Evolutionary conservation across 30 jellyfish, hydroid and myxozoan species (phyloP).

Genomic region (Aurelia coerulea): DNA sequence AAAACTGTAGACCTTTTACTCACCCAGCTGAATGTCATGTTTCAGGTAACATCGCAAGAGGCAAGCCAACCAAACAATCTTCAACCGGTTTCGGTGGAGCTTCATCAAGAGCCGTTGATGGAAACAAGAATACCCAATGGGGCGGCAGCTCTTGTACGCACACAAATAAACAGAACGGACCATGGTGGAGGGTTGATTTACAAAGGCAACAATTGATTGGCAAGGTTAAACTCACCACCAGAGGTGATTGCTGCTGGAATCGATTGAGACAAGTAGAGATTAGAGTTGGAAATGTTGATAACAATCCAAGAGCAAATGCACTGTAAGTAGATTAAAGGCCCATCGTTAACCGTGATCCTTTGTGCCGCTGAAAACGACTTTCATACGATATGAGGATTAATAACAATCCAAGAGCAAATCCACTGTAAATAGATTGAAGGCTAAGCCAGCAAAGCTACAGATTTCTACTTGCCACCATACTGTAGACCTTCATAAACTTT

Average conservation of each 20-base stretch:
- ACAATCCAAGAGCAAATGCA: slow-evolving; percentile 29
- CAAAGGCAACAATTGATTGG: background rate
- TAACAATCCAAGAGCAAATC: slow-evolving; percentile 28
- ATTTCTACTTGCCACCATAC: too few relatives aligned
- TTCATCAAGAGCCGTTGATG: slow-evolving; percentile 69
- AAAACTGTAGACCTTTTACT: background rate
- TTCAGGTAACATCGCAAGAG: slow-evolving; percentile 58
- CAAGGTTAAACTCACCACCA: slow-evolving; percentile 50
- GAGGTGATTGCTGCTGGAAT: slow-evolving; percentile 58
- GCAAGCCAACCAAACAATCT: slow-evolving; percentile 60
- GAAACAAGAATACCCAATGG: slow-evolving; percentile 53
- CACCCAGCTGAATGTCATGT: background rate
- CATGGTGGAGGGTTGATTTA: slow-evolving; percentile 77
- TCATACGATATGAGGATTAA: background rate
- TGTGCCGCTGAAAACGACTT: too few relatives aligned
- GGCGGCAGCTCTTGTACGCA: slow-evolving; percentile 60
- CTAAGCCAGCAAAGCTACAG: too few relatives aligned
- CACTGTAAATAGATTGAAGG: slow-evolving; percentile 20
- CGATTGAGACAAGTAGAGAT: slow-evolving; percentile 46
- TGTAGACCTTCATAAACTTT: too few relatives aligned
- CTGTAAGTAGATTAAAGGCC: slow-evolving; percentile 12
- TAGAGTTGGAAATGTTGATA: slow-evolving; percentile 56
- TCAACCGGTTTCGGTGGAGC: slow-evolving; percentile 69
- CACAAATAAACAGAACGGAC: slow-evolving; percentile 41
- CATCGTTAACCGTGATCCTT: too few relatives aligned